phyloP scores from a whole-genome alignment of 2,888 invertebrate species.

The Branchipolynoe longqiensis region DNA sequence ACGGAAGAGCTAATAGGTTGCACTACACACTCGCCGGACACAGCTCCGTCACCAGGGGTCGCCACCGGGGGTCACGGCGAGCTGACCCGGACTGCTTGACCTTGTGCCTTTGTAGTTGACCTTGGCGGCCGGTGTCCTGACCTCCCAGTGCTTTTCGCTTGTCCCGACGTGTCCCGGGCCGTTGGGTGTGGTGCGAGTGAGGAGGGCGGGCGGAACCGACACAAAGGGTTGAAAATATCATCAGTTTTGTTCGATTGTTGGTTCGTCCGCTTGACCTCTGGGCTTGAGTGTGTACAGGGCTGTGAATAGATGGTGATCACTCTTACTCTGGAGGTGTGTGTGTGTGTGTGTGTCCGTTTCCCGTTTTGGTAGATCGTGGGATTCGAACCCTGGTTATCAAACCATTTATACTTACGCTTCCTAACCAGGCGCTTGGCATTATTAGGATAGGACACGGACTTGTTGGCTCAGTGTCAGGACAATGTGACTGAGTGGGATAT shows the following conservation, averaged over 20 bases:
- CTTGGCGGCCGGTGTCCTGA: constrained; percentile 6
- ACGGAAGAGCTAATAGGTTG: too few relatives aligned
- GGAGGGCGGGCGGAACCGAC: background rate
- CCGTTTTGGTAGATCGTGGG: too few relatives aligned
- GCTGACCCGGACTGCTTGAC: constrained; percentile 28
- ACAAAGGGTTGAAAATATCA: constrained; percentile 39
- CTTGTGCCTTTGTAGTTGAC: constrained; percentile 49
- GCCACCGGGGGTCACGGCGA: too few relatives aligned
- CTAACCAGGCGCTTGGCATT: too few relatives aligned
- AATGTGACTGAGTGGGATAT: too few relatives aligned
- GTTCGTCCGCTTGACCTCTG: background rate
- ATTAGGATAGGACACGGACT: too few relatives aligned
- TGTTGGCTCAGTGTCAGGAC: too few relatives aligned
- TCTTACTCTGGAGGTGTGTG: background rate
- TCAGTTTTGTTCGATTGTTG: background rate
- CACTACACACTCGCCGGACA: too few relatives aligned
- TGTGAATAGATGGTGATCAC: constrained; percentile 20
- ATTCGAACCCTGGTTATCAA: too few relatives aligned
- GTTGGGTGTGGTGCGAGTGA: background rate
- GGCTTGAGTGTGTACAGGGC: background rate
- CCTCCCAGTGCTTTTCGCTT: constrained; percentile 24
- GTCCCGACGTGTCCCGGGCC: constrained; percentile 29
- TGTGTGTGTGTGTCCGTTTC: background rate
- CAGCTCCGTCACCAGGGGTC: too few relatives aligned
- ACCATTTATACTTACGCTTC: too few relatives aligned